These are phyloP conservation scores for Macrophya alboannulata DNA, from an alignment of 2,888 invertebrate species.

Conservation along the genomic window DNA sequence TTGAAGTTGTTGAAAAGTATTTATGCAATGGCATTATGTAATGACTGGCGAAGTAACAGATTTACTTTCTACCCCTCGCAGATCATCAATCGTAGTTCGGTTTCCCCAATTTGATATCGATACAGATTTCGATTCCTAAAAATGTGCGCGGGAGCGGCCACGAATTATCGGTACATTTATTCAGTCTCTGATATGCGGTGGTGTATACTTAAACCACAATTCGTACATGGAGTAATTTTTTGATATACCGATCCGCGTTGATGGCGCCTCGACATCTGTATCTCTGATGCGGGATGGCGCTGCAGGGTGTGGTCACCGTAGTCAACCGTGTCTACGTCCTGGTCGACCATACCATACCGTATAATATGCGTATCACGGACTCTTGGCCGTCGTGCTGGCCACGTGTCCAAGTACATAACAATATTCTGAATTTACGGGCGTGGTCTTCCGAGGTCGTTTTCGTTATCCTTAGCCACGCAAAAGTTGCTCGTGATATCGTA, in stretches of 20 bases:
- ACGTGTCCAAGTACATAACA: slow-evolving; percentile 43
- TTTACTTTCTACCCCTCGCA: neutral
- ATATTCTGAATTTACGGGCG: slow-evolving; percentile 43
- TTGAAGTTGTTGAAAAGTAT: neutral
- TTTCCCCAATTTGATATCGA: no score
- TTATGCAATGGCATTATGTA: no score
- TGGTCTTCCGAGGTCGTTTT: slow-evolving; percentile 48
- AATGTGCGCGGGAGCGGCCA: neutral
- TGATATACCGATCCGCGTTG: slow-evolving; percentile 17
- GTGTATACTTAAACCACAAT: neutral
- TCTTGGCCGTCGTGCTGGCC: slow-evolving; percentile 27
- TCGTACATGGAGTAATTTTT: neutral
- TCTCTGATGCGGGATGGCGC: slow-evolving; percentile 28
- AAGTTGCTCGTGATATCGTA: slow-evolving; percentile 9
- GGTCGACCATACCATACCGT: slow-evolving; percentile 35
- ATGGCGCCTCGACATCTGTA: slow-evolving; percentile 10
- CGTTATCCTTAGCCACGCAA: slow-evolving; percentile 31
- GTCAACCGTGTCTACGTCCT: slow-evolving; percentile 53
- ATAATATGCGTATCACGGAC: slow-evolving; percentile 29
- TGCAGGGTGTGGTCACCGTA: slow-evolving; percentile 53
- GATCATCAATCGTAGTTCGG: no score
- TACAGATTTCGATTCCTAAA: slow-evolving; percentile 36
- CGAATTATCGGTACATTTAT: neutral
- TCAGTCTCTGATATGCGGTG: neutral
- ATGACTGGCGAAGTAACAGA: neutral